Evolutionary conservation across 37 sponge, comb jelly and placozoan species (phyloP), one percentile per base, ranked within the genome.

Genomic region (Crambe crambe): DNA sequence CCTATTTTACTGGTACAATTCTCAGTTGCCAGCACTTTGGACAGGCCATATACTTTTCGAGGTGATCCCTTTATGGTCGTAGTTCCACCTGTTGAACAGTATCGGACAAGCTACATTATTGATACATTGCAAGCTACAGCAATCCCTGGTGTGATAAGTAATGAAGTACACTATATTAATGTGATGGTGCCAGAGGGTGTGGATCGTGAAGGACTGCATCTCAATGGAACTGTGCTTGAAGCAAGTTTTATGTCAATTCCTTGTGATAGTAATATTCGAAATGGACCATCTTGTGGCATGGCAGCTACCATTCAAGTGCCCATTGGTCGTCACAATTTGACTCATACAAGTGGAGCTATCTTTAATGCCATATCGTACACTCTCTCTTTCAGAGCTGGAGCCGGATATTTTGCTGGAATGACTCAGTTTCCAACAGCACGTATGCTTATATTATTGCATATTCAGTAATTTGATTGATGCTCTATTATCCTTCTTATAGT

Each of bases 81-180:
- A 23, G 37, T 87, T 22, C 87, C 87, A 20, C 76, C 87, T 6
- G 34, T 82, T 42, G 76, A 74, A 22, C 87, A 87, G 59, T 87
- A 87, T 38, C 66, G 82, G 15, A 64, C 30, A 26, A 64, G 35
- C 10, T 75, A 81, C 38, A 25, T 6, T 18, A 68, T 81, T 26
- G 26, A 41, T 25, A 54, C 58, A 3, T 34, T 83, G 0, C n/a
- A 44, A 10, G 37, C 15, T 26, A 26, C 59, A 21, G 37, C 8
- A 20, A 10, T 21, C 0, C 6, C 35, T 6, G n/a, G 26, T 67
- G 61, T 26, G n/a, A 32, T 37, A 81, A 3, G 38, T 37, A 42
- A 31, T n/a, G n/a, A n/a, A n/a, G n/a, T n/a, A n/a, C n/a, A n/a
- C n/a, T n/a, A n/a, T n/a, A n/a, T n/a, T n/a, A n/a, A n/a, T n/a